Evolutionary conservation across 2,888 invertebrate species (phyloP), one percentile per base, ranked within the genome.

Genomic region (Cyclophora punctaria): DNA sequence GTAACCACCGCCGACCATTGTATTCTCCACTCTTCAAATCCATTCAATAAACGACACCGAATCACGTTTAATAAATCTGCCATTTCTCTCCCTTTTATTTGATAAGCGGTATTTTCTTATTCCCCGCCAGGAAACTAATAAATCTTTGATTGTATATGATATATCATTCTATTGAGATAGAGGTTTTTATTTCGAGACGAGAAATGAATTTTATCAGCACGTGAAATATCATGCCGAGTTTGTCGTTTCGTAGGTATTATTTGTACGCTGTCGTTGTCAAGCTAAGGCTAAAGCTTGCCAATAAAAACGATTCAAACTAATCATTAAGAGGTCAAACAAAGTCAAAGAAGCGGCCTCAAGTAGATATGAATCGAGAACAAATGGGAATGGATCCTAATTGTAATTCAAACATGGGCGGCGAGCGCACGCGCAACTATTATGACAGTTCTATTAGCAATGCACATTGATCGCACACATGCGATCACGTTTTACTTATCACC

Each of bases 361-460:
- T 34, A 61, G 59, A 58, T 53, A 54, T 40, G 49, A 48, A 61
- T 58, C 49, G 58, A 52, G 59, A 67, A 65, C 67, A 59, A 67
- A 67, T 67, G 65, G 62, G 53, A 63, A 67, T 64, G 61, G 62
- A 61, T 51, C 55, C 60, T 64, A 62, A 69, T 72, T 71, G 62
- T 61, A 56, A 73, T 75, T 70, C 67, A 69, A 59, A 50, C 53
- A 52, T 45, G 54, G 47, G 43, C 48, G 54, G 51, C 33, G 55
- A 65, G 67, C 67, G 69, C 63, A 62, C 60, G 67, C 69, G 67
- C 70, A 62, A 55, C 64, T 65, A 62, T 75, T 74, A 73, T 71
- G 67, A 75, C 77, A 71, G 67, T 69, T 71, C 62, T 63, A 66
- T 69, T 67, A 55, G 59, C 58, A 75, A 75, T 71, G 69, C 68